Evolutionary conservation across 2,888 invertebrate species (phyloP), one percentile per base, ranked within the genome.

Genomic region (Ceraclea dissimilis): DNA sequence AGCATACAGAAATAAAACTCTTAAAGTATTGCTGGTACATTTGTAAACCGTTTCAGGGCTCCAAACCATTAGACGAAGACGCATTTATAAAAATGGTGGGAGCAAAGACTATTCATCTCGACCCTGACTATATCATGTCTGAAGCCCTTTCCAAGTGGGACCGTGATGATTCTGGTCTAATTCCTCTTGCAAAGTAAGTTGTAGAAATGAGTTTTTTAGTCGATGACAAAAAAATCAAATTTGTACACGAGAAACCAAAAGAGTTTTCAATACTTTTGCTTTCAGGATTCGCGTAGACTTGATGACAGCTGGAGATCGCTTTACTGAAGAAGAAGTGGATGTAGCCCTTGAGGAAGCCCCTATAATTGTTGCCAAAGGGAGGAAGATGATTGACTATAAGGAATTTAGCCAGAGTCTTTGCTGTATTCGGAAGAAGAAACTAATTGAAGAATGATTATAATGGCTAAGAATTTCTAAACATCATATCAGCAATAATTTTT

Each of bases 101-200:
- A 33, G 79, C 75, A 63, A 81, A 78, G 63, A 81, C 82, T 0
- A 70, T 81, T 52, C 82, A 83, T 64, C 66, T 84, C 58, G 84
- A 84, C 67, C 79, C 84, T 0, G 84, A 84, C 65, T 82, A 82
- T 63, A 82, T 82, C 1, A 70, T 84, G 22, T 68, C 81, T 2
- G 79, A 79, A 34, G 84, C 84, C 0, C 72, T 84, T 61, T 80
- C 83, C 48, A 79, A 82, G 53, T 85, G 84, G 83, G 84, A 85
- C 64, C 73, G 73, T 49, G 75, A 81, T 56, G 79, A 79, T 62
- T 78, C 79, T 2, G 85, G 84, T 60, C 75, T 76, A 52, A 84
- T 85, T 55, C 79, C 80, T 11, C 81, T 83, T 65, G 80, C 80
- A 64, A 79, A 78, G 84, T 83, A 70, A 39, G 39, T 26, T 26